phyloP scores from a whole-genome alignment of 2,113 vertebrate genomes.

The Triplophysa dalaica region DNA sequence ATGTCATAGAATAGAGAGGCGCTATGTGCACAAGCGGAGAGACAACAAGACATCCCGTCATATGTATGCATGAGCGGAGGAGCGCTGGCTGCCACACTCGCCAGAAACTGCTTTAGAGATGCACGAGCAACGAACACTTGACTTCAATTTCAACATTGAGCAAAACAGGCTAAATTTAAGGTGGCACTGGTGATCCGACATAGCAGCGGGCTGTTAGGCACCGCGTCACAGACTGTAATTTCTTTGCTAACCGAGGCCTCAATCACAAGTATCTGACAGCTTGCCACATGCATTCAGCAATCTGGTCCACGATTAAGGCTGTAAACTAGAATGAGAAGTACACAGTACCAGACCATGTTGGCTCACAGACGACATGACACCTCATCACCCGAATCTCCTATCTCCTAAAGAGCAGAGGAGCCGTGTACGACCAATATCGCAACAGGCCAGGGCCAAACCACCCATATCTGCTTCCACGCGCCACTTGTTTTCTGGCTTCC shows the following conservation, averaged over 20 bases:
- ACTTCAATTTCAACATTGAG: conserved; percentile 25
- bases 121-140: conserved; percentile 25
- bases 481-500: background rate
- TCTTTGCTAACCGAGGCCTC: conserved; percentile 11
- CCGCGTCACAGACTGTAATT: conserved; percentile 35
- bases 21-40: conserved; percentile 9
- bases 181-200: background rate
- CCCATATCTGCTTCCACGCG: conserved; percentile 32
- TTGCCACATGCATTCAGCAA: background rate
- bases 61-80: conserved; percentile 37
- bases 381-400: conserved; percentile 59
- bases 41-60: conserved; percentile 25
- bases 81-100: conserved; percentile 22
- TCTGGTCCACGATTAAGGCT: conserved; percentile 4
- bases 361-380: background rate
- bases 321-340: conserved; percentile 12
- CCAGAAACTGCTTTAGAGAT: background rate
- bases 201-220: conserved; percentile 30
- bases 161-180: conserved; percentile 15
- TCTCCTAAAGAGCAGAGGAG: conserved; percentile 61
- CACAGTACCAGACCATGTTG: background rate
- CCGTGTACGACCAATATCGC: conserved; percentile 59
- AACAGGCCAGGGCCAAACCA: conserved; percentile 52
- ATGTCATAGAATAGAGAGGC: conserved; percentile 46
- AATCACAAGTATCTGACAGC: conserved; percentile 28